Evolutionary conservation across 2,888 invertebrate genomes (phyloP).

Genomic region (Saturnia japonica): DNA sequence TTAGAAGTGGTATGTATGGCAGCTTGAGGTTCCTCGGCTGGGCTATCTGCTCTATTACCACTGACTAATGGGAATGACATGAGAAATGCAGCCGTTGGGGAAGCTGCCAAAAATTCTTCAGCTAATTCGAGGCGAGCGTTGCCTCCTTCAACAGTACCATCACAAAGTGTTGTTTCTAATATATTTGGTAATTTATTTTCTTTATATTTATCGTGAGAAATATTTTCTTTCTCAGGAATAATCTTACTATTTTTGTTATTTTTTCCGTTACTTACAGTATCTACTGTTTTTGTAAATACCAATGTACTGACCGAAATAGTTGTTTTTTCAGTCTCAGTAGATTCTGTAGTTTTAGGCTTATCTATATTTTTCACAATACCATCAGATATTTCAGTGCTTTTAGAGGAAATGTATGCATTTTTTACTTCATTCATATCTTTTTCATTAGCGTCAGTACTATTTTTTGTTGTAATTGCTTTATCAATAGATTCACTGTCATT

Average conservation of each 20-base stretch:
- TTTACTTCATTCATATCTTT: slow-evolving; percentile 1
- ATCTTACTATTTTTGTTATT: slow-evolving; percentile 33
- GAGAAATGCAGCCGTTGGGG: slow-evolving; percentile 89
- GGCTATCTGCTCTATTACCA: slow-evolving; percentile 77
- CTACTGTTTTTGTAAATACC: background rate
- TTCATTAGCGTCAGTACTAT: background rate
- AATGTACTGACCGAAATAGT: slow-evolving; percentile 6
- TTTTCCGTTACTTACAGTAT: slow-evolving; percentile 19
- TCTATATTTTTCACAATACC: background rate
- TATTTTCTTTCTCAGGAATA: slow-evolving; percentile 36
- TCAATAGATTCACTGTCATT: slow-evolving; percentile 14
- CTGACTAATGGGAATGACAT: slow-evolving; percentile 89
- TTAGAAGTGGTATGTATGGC: slow-evolving; percentile 44
- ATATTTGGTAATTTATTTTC: slow-evolving; percentile 66
- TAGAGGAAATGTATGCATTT: background rate
- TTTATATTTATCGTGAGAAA: slow-evolving; percentile 55
- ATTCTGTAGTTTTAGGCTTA: slow-evolving; percentile 17
- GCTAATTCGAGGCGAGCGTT: slow-evolving; percentile 82
- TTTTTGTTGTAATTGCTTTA: slow-evolving; percentile 19
- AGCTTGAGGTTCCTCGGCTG: slow-evolving; percentile 63
- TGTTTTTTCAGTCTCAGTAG: slow-evolving; percentile 12
- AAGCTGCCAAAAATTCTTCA: slow-evolving; percentile 79
- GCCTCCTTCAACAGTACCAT: slow-evolving; percentile 73
- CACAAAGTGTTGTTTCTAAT: slow-evolving; percentile 68
- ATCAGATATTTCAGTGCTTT: background rate